These are phyloP conservation scores for Etheostoma nigrum DNA, from an alignment of 2,797 vertebrate genomes.

Conservation along the genomic window DNA sequence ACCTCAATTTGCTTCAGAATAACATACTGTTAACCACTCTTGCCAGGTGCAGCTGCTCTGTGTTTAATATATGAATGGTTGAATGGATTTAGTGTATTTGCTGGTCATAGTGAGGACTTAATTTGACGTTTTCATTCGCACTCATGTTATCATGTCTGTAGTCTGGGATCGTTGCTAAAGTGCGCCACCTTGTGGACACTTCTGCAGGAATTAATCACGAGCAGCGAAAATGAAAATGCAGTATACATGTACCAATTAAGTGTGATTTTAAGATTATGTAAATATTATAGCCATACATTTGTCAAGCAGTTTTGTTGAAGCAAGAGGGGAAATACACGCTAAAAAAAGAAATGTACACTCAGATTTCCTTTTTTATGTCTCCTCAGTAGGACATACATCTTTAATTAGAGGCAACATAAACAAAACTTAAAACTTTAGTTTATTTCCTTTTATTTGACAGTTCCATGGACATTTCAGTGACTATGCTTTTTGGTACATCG, in stretches of 20 bases:
- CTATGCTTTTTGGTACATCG: slow-evolving; percentile 1
- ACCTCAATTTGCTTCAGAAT: not conserved
- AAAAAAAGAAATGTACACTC: no score
- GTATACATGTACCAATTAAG: not conserved
- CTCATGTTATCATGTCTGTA: not conserved
- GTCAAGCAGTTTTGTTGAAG: not conserved
- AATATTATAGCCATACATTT: not conserved
- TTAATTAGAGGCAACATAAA: no score
- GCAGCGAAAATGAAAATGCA: not conserved
- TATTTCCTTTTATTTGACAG: not conserved
- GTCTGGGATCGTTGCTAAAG: slow-evolving; percentile 26
- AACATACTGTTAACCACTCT: not conserved
- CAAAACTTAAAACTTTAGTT: not conserved
- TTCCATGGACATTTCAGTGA: not conserved
- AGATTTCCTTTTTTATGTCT: no score
- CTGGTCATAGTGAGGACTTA: not conserved
- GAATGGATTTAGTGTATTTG: not conserved
- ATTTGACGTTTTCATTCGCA: not conserved
- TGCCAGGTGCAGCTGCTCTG: not conserved
- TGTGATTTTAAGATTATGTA: not conserved
- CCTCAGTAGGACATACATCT: rapidly evolving
- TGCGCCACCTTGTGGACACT: slow-evolving; percentile 46
- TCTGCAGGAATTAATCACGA: not conserved
- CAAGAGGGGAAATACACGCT: not conserved
- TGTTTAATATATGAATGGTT: not conserved